A percentile compares a stretch with the other conserved stretches of the same genome.
These are phyloP conservation scores for Eupithecia dodoneata DNA, from an alignment of 2,888 invertebrate species.

Conservation along the genomic window DNA sequence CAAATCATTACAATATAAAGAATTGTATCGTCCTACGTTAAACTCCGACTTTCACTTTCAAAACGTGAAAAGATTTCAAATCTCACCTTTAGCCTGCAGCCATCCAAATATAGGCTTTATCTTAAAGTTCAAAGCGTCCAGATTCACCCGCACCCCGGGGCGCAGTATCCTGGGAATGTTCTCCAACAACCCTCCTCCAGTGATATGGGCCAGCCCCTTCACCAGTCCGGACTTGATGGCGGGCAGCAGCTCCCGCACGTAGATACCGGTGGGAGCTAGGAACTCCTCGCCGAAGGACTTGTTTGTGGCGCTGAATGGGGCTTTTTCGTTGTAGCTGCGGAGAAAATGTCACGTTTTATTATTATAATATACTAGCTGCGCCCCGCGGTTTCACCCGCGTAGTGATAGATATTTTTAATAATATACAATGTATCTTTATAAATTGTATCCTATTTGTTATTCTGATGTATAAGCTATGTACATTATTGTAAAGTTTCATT, in stretches of 20 bases:
- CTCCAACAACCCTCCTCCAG: slow-evolving; percentile 95
- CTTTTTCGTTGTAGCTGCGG: slow-evolving; percentile 68
- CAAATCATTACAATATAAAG: not conserved
- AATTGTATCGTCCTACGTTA: not conserved
- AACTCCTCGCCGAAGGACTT: slow-evolving; percentile 89
- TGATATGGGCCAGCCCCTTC: slow-evolving; percentile 96
- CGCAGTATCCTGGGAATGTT: slow-evolving; percentile 95
- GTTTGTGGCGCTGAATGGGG: slow-evolving; percentile 70
- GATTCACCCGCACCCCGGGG: slow-evolving; percentile 83
- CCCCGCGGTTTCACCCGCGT: no score
- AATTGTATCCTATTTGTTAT: no score
- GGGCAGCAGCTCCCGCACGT: slow-evolving; percentile 90
- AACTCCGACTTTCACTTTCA: not conserved
- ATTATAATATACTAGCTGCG: no score
- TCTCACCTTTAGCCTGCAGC: slow-evolving; percentile 89
- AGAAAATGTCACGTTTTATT: no score
- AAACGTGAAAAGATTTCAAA: not conserved
- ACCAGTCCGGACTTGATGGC: slow-evolving; percentile 88
- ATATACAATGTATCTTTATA: no score
- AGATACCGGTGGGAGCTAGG: slow-evolving; percentile 93
- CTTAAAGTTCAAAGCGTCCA: slow-evolving; percentile 89
- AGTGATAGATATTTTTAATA: no score
- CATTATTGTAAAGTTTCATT: no score
- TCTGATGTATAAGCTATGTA: no score
- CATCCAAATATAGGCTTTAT: slow-evolving; percentile 94